Evolutionary conservation across 2,797 vertebrate species (phyloP), one percentile per base, ranked within the genome.

Genomic region (Ptychobarbus kaznakovi): DNA sequence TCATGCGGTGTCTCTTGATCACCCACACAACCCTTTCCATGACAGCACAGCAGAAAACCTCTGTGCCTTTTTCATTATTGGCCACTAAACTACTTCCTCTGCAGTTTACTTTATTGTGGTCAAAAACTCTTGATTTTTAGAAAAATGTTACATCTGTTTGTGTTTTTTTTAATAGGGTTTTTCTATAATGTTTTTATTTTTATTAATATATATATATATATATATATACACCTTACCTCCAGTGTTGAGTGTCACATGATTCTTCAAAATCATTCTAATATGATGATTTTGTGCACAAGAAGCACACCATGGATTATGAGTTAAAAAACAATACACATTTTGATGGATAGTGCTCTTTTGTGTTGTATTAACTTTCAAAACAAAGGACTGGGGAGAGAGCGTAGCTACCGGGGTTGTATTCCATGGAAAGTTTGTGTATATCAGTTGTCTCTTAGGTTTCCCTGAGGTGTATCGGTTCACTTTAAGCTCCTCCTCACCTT

Each of bases 401-500:
- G 12, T 78, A 44, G 35, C 40, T 76, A 46, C 18, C 18, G n/a
- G 75, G 75, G 38, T 84, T 58, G 46, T 20, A 70, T 79, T 79
- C 75, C 49, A 72, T 84, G 75, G 83, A 84, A 84, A 84, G 83
- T 78, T 56, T 78, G 49, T 84, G 63, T 44, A 18, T 70, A 70
- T 58, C 63, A 38, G n/a, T 25, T 61, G 13, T 77, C 51, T 58
- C 72, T 49, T 61, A 70, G 18, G 61, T 75, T 69, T 87, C 77
- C 70, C 22, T 20, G 15, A 25, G 10, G 56, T 73, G 69, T 49
- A 73, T 74, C 73, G 4, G 46, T 53, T 82, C 32, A 11, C 56
- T 25, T 18, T 0, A 51, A 49, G 80, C 53, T 65, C 42, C 65
- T 25, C 49, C 93, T 93, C 82, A 99, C 98, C 97, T 99, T 97